Conservation (phyloP, 2,797 vertebrate genomes). For the Hirundo rustica region DNA sequence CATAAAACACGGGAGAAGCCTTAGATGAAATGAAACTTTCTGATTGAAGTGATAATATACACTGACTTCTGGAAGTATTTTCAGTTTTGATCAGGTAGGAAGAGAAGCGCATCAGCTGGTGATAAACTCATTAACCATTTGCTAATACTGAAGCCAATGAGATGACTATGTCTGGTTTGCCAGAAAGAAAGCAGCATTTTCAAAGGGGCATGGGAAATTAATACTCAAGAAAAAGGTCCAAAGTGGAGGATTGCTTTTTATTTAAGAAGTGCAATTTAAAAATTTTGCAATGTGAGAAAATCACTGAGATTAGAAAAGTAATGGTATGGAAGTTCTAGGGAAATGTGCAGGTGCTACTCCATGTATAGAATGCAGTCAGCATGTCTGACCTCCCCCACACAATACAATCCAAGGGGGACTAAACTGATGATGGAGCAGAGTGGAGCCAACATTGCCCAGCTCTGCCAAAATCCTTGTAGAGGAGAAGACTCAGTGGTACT, state of each 20-base stretch:
- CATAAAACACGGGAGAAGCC: background rate
- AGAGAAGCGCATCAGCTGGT: background rate
- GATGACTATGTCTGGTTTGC: background rate
- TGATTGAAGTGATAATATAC: background rate
- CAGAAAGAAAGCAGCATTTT: background rate
- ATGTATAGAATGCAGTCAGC: fast-evolving
- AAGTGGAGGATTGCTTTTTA: background rate
- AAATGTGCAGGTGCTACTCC: fast-evolving
- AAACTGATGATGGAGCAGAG: background rate
- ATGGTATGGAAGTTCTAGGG: background rate
- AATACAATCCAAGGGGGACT: background rate
- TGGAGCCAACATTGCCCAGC: background rate
- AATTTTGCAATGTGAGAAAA: background rate
- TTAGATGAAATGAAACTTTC: background rate
- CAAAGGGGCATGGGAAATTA: background rate
- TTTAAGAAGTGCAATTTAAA: background rate
- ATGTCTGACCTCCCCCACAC: background rate
- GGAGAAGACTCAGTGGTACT: background rate
- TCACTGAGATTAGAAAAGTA: background rate
- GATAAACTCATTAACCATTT: background rate
- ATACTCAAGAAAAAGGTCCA: background rate
- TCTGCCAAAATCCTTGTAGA: background rate
- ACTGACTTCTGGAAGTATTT: background rate
- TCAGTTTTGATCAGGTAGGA: background rate
- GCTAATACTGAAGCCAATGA: background rate